Base-by-base conservation (phyloP, 2,797 vertebrate species). In the Emydoidea blandingii region DNA sequence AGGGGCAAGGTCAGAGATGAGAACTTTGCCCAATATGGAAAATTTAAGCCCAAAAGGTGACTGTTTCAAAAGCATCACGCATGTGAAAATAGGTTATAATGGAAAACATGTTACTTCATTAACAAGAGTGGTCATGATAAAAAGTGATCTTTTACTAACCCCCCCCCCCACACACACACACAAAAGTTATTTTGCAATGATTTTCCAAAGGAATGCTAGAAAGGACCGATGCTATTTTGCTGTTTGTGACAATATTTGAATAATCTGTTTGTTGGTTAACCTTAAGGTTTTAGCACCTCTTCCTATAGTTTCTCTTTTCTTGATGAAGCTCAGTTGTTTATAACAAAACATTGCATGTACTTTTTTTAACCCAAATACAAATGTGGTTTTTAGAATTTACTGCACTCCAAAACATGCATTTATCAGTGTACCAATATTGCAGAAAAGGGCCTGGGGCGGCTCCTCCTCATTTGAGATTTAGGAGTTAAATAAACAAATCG, bases 191-290 rank as follows among this genome's bases (percentile, higher is more conserved):
- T 29, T 41, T 4, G 50, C 3, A 49, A 21, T 50, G 21, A 79
- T 41, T 12, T 34, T 47, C 50, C 52, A 83, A 85, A 89, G 2
- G 25, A 87, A 82, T 11, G 53, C 9, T 62, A 10, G 4, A 81
- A 81, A 53, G 68, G 10, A 52, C n/a, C 8, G 52, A 65, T 5
- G 25, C 80, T 37, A 8, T 94, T 82, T 44, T 52, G 57, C 37
- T 87, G 68, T 87, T 81, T 72, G 78, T 74, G 37, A 87, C 15
- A 74, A 29, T 53, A 25, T 65, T 81, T 90, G 47, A 91, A 83
- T 88, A 47, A n/a, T 44, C 76, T 87, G 25, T 44, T 96, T 92
- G 72, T 74, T 87, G 31, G 85, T 76, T 31, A 89, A 84, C 27
- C 4, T 29, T 87, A 57, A 18, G 29, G 84, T 86, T 92, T 87